These are phyloP conservation scores for Sorex maritimensis DNA, from an alignment of 2,797 vertebrate species.

Conservation along the genomic window DNA sequence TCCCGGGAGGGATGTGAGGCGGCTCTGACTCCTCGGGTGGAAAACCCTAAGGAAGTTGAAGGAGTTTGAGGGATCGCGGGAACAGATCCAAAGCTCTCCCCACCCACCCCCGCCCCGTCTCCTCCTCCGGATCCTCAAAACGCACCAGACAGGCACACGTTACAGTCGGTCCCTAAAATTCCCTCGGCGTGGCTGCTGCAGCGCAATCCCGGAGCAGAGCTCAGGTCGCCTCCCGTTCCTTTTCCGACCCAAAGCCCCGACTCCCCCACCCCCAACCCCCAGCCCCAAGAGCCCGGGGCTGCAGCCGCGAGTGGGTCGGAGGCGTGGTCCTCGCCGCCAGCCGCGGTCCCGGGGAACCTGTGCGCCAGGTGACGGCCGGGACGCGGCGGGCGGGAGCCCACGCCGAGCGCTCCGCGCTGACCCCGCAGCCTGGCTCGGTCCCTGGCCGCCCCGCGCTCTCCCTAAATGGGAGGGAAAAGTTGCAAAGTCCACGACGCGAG, in stretches of 20 bases:
- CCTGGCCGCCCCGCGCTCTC: background rate
- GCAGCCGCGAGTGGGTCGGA: rapidly evolving
- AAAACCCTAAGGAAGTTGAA: slow-evolving; percentile 80
- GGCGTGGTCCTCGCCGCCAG: slow-evolving; percentile 57
- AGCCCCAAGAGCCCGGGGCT: background rate
- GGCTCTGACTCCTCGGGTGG: slow-evolving; percentile 79
- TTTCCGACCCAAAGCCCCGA: background rate
- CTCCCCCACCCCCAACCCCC: background rate
- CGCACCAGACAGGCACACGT: background rate
- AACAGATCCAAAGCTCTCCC: slow-evolving; percentile 62
- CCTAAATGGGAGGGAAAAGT: slow-evolving; percentile 65
- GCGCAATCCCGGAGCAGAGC: slow-evolving; percentile 2
- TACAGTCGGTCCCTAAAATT: slow-evolving; percentile 11
- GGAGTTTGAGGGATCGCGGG: slow-evolving; percentile 49
- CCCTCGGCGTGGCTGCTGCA: background rate
- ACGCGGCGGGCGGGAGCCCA: slow-evolving; percentile 33
- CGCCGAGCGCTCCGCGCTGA: background rate
- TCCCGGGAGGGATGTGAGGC: slow-evolving; percentile 76
- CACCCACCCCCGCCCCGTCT: background rate
- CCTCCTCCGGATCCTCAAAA: background rate
- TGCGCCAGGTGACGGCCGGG: slow-evolving; percentile 71
- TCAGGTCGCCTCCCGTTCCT: slow-evolving; percentile 16
- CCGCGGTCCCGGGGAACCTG: slow-evolving; percentile 49
- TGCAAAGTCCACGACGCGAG: slow-evolving; percentile 36
- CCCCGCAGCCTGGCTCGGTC: background rate